Percentiles rank a stretch among this genome's conserved stretches.
Evolutionary conservation across 2,797 vertebrate genomes (phyloP).

Genomic region (Coreius guichenoti): DNA sequence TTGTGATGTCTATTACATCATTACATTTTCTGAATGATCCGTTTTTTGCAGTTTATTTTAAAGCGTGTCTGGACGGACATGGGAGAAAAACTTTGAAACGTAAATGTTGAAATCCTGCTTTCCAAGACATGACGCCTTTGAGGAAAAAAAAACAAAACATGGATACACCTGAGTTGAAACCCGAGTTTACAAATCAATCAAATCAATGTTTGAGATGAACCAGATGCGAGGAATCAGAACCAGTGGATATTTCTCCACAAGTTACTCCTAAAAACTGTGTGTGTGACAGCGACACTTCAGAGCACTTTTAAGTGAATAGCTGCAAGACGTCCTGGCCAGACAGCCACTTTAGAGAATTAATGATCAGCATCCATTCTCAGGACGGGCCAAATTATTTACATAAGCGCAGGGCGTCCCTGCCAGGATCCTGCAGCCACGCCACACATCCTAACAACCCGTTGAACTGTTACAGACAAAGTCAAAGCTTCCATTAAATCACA

Average conservation of each 20-base stretch:
- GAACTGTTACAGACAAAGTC: background rate
- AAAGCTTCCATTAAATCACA: background rate
- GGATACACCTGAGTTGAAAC: background rate
- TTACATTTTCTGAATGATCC: background rate
- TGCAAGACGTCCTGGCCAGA: slow-evolving; percentile 6
- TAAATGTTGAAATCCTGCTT: background rate
- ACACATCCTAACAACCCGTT: background rate
- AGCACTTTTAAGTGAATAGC: background rate
- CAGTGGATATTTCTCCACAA: background rate
- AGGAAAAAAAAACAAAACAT: background rate
- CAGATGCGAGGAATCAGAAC: background rate
- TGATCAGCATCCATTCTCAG: background rate
- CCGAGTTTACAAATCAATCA: background rate
- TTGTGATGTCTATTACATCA: background rate
- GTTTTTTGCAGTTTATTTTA: background rate
- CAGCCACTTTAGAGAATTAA: slow-evolving; percentile 38
- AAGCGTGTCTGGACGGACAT: background rate
- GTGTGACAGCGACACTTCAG: background rate
- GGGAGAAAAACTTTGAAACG: background rate
- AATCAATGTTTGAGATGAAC: slow-evolving; percentile 6
- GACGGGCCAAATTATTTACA: background rate
- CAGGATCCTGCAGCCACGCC: slow-evolving; percentile 6
- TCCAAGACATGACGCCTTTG: background rate
- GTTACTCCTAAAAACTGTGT: background rate
- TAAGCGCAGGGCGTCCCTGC: background rate